Percentiles rank a stretch among this genome's conserved stretches.
These are phyloP conservation scores for Escarpia spicata DNA, from an alignment of 2,888 invertebrate genomes.

Conservation along the genomic window DNA sequence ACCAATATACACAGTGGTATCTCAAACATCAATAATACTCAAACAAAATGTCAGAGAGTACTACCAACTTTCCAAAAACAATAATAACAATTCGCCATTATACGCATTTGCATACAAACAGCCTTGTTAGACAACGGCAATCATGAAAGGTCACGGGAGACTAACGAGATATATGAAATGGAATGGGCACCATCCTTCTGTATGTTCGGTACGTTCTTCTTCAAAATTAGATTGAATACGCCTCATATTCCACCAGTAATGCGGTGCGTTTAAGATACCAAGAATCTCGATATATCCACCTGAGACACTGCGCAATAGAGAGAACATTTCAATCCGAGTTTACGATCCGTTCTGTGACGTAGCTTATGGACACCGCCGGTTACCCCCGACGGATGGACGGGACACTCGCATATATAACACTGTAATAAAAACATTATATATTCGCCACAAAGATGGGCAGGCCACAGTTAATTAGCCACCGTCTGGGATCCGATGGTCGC, in stretches of 20 bases:
- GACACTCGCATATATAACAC: neutral
- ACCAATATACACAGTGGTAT: neutral
- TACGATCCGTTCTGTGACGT: neutral
- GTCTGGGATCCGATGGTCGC: neutral
- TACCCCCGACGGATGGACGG: neutral
- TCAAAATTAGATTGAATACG: neutral
- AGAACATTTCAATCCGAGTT: neutral
- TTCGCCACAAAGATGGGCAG: neutral
- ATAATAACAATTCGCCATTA: neutral
- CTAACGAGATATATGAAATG: neutral
- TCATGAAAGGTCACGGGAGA: neutral
- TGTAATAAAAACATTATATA: neutral
- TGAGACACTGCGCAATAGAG: neutral
- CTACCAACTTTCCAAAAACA: neutral
- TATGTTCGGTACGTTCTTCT: neutral
- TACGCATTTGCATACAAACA: neutral
- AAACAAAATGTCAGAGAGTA: neutral
- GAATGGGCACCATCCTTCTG: neutral
- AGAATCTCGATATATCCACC: neutral
- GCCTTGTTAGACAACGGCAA: neutral
- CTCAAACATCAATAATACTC: neutral
- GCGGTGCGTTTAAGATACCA: neutral
- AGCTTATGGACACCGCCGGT: neutral
- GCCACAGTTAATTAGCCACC: neutral
- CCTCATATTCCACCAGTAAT: neutral